Conservation (phyloP, 2,888 invertebrate species). For the Hanleya hanleyi region DNA sequence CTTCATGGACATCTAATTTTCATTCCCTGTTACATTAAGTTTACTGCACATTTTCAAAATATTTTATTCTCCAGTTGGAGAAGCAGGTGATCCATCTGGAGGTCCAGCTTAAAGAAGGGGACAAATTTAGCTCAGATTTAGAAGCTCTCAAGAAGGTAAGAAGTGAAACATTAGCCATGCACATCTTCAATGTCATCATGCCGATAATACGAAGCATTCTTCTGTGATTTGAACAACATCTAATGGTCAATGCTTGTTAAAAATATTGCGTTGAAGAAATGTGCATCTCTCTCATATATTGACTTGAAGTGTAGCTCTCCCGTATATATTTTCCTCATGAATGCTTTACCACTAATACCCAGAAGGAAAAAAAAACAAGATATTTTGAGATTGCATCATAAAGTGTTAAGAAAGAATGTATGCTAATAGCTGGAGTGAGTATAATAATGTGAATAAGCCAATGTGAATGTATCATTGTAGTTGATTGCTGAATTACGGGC, state of each 20-base stretch:
- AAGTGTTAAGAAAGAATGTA: no score
- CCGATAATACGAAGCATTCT: no score
- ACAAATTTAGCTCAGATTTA: neutral
- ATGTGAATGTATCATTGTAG: constrained; percentile 35
- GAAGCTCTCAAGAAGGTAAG: neutral
- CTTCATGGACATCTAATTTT: no score
- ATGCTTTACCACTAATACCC: neutral
- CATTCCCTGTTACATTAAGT: no score
- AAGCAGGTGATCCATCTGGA: neutral
- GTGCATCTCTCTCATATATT: no score
- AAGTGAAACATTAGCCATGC: neutral
- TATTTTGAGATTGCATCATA: neutral
- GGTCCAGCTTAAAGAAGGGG: neutral
- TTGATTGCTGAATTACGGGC: constrained; percentile 53
- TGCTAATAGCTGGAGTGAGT: no score
- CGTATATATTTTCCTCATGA: no score
- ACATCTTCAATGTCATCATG: neutral
- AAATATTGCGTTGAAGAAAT: no score
- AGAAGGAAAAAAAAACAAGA: neutral
- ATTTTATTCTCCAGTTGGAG: neutral
- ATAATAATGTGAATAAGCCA: constrained; percentile 1
- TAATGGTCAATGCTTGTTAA: no score
- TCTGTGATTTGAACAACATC: no score
- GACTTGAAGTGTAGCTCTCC: no score
- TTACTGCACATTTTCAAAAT: no score